Evolutionary conservation across 2,113 vertebrate species (phyloP).

Genomic region (Oncorhynchus nerka): DNA sequence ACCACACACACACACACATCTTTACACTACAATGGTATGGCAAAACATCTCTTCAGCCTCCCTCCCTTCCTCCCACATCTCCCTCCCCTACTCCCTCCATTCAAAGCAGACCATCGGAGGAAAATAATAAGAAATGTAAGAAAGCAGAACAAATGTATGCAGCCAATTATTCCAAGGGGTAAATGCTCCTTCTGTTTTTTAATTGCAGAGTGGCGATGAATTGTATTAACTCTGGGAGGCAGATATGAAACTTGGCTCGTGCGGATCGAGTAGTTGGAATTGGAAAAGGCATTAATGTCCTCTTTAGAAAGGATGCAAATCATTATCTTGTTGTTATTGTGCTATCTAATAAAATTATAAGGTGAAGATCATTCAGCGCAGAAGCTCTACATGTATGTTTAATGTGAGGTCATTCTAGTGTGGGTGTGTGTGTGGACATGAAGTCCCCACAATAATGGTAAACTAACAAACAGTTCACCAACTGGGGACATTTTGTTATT

Average conservation of each 20-base stretch:
- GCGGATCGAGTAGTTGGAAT: conserved; percentile 36
- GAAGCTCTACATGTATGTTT: not conserved
- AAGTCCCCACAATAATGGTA: too few relatives aligned
- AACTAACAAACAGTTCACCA: too few relatives aligned
- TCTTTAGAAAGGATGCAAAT: conserved; percentile 45
- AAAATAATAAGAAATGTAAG: conserved; percentile 68
- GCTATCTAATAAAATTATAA: not conserved
- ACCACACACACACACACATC: not conserved
- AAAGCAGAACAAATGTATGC: conserved; percentile 66
- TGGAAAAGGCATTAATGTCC: conserved; percentile 53
- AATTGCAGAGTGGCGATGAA: conserved; percentile 58
- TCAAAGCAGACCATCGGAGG: conserved; percentile 31
- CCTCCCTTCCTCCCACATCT: conserved; percentile 12
- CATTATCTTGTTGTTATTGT: not conserved
- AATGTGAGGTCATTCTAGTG: not conserved
- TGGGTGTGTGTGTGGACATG: not conserved
- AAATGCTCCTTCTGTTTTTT: conserved; percentile 39
- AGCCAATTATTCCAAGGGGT: conserved; percentile 64
- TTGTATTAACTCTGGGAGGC: conserved; percentile 67
- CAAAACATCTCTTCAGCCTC: conserved; percentile 35
- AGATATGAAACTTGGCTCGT: conserved; percentile 47
- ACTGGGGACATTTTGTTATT: too few relatives aligned
- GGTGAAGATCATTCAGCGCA: not conserved
- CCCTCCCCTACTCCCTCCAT: too few relatives aligned
- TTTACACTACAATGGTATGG: conserved; percentile 26